These are phyloP conservation scores for Saturnia japonica DNA, from an alignment of 2,888 invertebrate genomes.

Conservation along the genomic window DNA sequence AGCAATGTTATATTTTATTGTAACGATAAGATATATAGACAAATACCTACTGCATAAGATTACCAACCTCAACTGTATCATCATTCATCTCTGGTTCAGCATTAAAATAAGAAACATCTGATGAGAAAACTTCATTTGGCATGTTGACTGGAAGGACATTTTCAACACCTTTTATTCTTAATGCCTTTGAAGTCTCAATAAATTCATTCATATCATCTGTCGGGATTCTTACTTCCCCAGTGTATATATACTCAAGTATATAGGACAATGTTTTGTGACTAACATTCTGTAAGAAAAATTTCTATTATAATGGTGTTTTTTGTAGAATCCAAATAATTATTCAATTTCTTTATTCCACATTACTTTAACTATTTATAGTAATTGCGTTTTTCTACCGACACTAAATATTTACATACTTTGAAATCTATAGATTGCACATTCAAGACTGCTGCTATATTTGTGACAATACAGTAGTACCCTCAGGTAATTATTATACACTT, in stretches of 20 bases:
- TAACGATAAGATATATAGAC: too few relatives aligned
- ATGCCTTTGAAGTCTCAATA: conserved; percentile 53
- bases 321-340: not conserved
- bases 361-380: not conserved
- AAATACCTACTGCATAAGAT: too few relatives aligned
- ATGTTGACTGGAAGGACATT: conserved; percentile 26
- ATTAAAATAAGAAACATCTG: conserved; percentile 4
- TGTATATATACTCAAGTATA: conserved; percentile 68
- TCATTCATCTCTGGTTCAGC: conserved; percentile 23
- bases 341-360: not conserved
- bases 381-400: not conserved
- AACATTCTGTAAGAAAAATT: conserved; percentile 55
- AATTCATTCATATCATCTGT: conserved; percentile 46
- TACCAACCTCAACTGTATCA: conserved; percentile 13
- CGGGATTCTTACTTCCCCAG: conserved; percentile 64
- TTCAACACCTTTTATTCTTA: conserved; percentile 55
- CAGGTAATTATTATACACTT: too few relatives aligned
- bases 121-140: not conserved
- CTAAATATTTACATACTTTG: not conserved
- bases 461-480: too few relatives aligned
- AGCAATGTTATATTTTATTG: not conserved
- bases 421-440: not conserved
- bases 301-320: not conserved
- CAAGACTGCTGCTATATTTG: not conserved
- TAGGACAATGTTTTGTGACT: conserved; percentile 49